Evolutionary conservation across 2,888 invertebrate species (phyloP), one percentile per base, ranked within the genome.

Genomic region (Xylota segnis): DNA sequence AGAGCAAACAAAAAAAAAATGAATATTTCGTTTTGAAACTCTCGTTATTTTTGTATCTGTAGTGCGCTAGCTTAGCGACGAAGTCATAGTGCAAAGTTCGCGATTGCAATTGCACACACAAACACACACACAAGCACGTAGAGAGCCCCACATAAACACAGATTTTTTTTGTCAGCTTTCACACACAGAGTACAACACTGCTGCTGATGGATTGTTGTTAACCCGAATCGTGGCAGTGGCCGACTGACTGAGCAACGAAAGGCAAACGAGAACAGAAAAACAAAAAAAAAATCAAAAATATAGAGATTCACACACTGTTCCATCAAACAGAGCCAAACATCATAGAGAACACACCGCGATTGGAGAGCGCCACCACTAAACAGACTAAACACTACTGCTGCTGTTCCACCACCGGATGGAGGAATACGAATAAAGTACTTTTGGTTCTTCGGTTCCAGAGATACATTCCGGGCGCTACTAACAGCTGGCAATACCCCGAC

Each of bases 401-500:
- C 54, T 56, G 50, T 43, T 43, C 65, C 77, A 75, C 74, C 77
- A 75, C 74, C 75, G 79, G 79, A 84, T 84, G 77, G 59, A 77
- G 77, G 59, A 77, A 70, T 75, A 75, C 59, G 79, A 81, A 84
- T 79, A 76, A 75, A 70, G 79, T n/a, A n/a, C n/a, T n/a, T n/a
- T n/a, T n/a, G n/a, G n/a, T n/a, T 79, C 63, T 79, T 50, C 59
- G 29, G 70, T 79, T 84, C 65, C 83, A 79, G 74, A 79, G 74
- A 79, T 84, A 79, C 70, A 84, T 72, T 86, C 47, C 59, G 59
- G 29, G 56, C n/a, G 68, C 74, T 70, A 61, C 63, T 43, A 70
- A 58, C 74, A 79, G 68, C 66, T 82, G 86, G 86, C 86, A 82
- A 86, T 77, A 58, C 77, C 63, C n/a, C n/a, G n/a, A n/a, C n/a